Percentiles rank a stretch among this genome's conserved stretches.
phyloP scores from a whole-genome alignment of 2,797 vertebrate genomes.

The Tachyglossus aculeatus region DNA sequence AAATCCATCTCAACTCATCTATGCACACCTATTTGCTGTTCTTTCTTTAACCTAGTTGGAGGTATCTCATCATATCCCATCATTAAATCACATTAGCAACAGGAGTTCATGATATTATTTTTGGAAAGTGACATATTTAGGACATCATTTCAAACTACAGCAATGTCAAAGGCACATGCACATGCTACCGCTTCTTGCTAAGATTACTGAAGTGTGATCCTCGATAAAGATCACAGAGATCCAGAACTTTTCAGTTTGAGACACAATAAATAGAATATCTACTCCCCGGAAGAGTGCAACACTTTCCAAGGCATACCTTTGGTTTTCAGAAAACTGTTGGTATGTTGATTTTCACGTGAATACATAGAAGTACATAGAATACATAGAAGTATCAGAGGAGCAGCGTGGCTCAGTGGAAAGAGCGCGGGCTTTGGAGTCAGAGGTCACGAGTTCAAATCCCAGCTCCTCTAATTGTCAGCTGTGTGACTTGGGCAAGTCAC shows the following conservation, averaged over 20 bases:
- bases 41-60: not conserved
- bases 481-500: no score
- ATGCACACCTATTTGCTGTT: not conserved
- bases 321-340: no score
- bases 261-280: not conserved
- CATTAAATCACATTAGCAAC: constrained; percentile 62
- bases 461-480: no score
- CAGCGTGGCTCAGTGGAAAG: no score
- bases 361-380: no score
- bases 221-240: not conserved
- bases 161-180: constrained; percentile 5
- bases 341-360: no score
- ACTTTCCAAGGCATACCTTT: not conserved
- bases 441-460: no score
- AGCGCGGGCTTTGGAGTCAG: no score
- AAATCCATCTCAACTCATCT: not conserved
- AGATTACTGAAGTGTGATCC: constrained; percentile 18
- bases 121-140: constrained; percentile 56
- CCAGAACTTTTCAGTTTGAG: not conserved
- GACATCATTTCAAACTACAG: constrained; percentile 33
- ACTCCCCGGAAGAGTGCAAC: not conserved
- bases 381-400: no score
- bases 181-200: constrained; percentile 31
- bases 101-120: not conserved
- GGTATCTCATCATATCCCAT: not conserved